Evolutionary conservation across 2,113 vertebrate species (phyloP).

Genomic region (Arothron firmamentum): DNA sequence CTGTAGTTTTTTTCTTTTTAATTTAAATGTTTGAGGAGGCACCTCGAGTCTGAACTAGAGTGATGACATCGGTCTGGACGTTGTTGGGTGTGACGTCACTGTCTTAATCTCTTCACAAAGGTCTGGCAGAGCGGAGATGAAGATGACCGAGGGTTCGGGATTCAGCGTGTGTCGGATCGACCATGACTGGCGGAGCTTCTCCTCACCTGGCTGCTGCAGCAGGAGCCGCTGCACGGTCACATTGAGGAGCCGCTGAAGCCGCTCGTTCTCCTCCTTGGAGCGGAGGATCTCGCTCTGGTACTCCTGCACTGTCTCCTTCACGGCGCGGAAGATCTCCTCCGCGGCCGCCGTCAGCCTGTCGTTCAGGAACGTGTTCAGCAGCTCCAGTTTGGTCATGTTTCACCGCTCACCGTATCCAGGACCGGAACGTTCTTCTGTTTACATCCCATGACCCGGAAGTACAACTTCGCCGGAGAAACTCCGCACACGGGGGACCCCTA

Average conservation of each 20-base stretch:
- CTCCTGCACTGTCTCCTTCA: constrained; percentile 54
- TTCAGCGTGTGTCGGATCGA: no score
- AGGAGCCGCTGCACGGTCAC: constrained; percentile 60
- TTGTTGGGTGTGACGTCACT: no score
- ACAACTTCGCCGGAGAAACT: background rate
- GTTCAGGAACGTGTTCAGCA: constrained; percentile 62
- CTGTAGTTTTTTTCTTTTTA: no score
- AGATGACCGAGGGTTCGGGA: background rate
- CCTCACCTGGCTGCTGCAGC: constrained; percentile 60
- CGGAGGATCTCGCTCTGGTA: constrained; percentile 63
- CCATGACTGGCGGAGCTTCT: background rate
- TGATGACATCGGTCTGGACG: no score
- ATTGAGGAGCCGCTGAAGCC: constrained; percentile 55
- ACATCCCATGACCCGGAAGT: constrained; percentile 54
- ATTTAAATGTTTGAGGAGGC: no score
- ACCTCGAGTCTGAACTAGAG: no score
- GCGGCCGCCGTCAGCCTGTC: constrained; percentile 62
- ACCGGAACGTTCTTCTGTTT: constrained; percentile 52
- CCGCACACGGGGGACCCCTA: background rate
- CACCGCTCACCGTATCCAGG: background rate
- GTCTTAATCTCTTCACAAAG: no score
- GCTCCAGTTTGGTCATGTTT: constrained; percentile 64
- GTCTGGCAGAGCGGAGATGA: background rate
- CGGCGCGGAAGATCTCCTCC: constrained; percentile 59
- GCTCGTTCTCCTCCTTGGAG: constrained; percentile 62